Evolutionary conservation across 2,797 vertebrate genomes (phyloP).

Genomic region (Xerus rutilus): DNA sequence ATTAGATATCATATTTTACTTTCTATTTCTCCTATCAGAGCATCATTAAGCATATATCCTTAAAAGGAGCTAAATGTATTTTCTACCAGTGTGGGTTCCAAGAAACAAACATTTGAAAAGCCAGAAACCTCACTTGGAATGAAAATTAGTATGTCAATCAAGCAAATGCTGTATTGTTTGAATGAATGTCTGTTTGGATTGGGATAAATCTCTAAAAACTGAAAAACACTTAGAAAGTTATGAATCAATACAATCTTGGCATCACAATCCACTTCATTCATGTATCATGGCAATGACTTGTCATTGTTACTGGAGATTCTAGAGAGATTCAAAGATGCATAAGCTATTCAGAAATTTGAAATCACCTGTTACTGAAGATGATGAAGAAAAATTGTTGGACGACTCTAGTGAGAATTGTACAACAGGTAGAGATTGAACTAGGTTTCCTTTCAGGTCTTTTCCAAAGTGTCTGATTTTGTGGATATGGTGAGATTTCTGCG

Average conservation of each 20-base stretch:
- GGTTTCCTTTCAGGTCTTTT: not conserved
- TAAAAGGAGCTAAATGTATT: not conserved
- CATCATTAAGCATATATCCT: not conserved
- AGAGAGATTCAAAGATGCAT: not conserved
- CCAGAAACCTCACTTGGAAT: not conserved
- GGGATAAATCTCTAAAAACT: not conserved
- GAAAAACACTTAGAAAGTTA: not conserved
- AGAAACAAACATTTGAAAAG: constrained; percentile 60
- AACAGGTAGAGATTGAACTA: not conserved
- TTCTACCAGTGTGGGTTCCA: constrained; percentile 1
- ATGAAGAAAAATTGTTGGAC: not conserved
- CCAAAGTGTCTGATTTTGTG: not conserved
- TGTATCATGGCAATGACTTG: not conserved
- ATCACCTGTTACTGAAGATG: not conserved
- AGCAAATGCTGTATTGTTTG: not conserved
- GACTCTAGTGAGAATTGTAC: not conserved
- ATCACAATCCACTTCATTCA: not conserved
- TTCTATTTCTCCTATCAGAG: not conserved
- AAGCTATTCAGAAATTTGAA: constrained; percentile 2
- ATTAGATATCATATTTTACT: not conserved
- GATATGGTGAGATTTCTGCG: not conserved
- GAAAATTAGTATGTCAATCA: not conserved
- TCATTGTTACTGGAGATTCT: not conserved
- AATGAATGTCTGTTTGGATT: not conserved
- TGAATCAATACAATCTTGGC: not conserved